Base-by-base conservation (phyloP, 2,113 vertebrate species). In the Gulo gulo region DNA sequence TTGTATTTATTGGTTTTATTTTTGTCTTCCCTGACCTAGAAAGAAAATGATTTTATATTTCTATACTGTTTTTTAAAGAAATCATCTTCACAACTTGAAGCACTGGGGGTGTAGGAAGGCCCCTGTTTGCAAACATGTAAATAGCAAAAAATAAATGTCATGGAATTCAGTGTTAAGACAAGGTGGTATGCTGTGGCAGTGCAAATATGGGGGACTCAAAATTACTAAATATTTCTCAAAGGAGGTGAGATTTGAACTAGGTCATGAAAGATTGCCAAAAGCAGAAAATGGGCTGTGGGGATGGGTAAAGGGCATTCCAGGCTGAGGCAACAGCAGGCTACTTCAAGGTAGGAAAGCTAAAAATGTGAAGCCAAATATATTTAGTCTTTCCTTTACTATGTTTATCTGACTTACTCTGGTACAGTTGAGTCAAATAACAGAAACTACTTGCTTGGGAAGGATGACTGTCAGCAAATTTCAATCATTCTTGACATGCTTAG, bases 391-490 rank as follows among this genome's bases (percentile, higher is more conserved):
- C 39, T 83, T 93, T 83, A 91, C 47, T 94, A 76, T 96, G 82
- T 87, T 97, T 97, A 92, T 92, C n/a, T 97, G 76, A 88, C 50
- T 89, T 83, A 83, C 74, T 95, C 65, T 92, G 69, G 74, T 94
- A 61, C 57, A 96, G 57, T 92, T 90, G 80, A 96, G n/a, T 90
- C 80, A 91, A 95, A 96, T 63, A 96, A 96, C 69, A 96, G 52
- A 95, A 91, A 95, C 52, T 82, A n/a, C 74, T 97, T 97, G 42
- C 84, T 63, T 79, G 69, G 47, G 57, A 45, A 94, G 78, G 91
- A 96, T 91, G 91, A 85, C 83, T 95, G 87, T 96, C 96, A 92
- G 84, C 71, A 95, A 91, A 96, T 97, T 97, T 97, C 90, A 97
- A 0, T 97, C 95, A 92, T 97, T 90, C 20, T 90, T 97, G 97